Conservation (phyloP, 2,113 vertebrate species). For the Chitala chitala region DNA sequence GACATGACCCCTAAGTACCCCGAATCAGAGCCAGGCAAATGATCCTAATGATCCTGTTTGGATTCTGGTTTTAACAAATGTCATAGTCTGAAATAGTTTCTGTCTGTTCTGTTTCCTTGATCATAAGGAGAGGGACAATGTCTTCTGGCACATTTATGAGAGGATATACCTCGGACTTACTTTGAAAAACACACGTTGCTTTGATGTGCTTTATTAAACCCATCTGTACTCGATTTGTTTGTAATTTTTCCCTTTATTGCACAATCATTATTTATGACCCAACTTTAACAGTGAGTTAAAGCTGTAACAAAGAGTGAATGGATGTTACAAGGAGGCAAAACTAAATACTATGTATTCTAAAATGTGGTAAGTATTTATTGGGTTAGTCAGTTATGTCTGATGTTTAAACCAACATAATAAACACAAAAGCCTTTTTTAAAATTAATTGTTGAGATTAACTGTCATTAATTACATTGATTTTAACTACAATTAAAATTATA, state of each 20-base stretch:
- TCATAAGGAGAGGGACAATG: conserved; percentile 39
- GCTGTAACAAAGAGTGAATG: conserved; percentile 29
- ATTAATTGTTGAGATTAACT: too few relatives aligned
- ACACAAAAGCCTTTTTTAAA: too few relatives aligned
- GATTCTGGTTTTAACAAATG: conserved; percentile 22
- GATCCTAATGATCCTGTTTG: conserved; percentile 24
- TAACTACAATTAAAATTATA: too few relatives aligned
- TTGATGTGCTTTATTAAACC: conserved; percentile 62
- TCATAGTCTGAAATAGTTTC: conserved; percentile 42
- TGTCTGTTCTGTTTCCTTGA: conserved; percentile 42
- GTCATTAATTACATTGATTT: too few relatives aligned
- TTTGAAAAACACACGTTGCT: conserved; percentile 42
- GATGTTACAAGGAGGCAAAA: not conserved
- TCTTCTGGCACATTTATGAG: conserved; percentile 49
- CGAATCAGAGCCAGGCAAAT: not conserved
- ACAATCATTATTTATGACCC: conserved; percentile 57
- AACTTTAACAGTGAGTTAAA: conserved; percentile 40
- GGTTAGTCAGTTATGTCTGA: not conserved
- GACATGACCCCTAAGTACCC: conserved; percentile 1
- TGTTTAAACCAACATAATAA: too few relatives aligned
- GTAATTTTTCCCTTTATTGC: conserved; percentile 50
- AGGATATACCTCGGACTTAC: conserved; percentile 42
- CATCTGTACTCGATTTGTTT: conserved; percentile 64
- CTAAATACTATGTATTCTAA: not conserved
- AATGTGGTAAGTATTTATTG: not conserved